Percentiles rank a stretch among this genome's conserved stretches.
phyloP scores from a whole-genome alignment of 2,113 vertebrate species.

The Leuciscus idus region DNA sequence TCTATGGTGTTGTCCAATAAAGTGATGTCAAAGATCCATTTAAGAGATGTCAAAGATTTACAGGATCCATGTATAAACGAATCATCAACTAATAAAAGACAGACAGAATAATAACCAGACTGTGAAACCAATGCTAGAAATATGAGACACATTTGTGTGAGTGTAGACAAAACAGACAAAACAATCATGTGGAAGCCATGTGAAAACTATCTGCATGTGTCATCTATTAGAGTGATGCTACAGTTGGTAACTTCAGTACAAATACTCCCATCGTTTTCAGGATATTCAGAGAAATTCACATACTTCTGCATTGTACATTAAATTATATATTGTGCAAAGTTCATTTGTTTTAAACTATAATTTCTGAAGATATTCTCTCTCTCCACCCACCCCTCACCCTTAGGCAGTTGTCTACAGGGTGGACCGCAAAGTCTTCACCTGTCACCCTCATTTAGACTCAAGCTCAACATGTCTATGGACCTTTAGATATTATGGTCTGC shows the following conservation, averaged over 20 bases:
- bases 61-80: neutral
- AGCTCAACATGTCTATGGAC: slow-evolving; percentile 3
- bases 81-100: neutral
- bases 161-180: neutral
- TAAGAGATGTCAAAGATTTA: neutral
- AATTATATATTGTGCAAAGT: neutral
- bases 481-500: slow-evolving; percentile 28
- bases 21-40: neutral
- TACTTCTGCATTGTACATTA: neutral
- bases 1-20: neutral
- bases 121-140: neutral
- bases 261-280: neutral
- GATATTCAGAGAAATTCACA: neutral
- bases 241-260: neutral
- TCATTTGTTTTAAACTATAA: neutral
- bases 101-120: neutral
- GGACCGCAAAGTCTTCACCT: slow-evolving; percentile 50
- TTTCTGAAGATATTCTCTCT: neutral
- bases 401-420: slow-evolving; percentile 34
- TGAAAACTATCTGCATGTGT: slow-evolving; percentile 4
- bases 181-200: neutral
- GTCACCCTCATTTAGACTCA: slow-evolving; percentile 51
- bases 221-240: neutral
- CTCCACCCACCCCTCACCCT: slow-evolving; percentile 2
- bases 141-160: neutral